phyloP scores from a whole-genome alignment of 2,797 vertebrate genomes.

The Craterocephalus amniculus region DNA sequence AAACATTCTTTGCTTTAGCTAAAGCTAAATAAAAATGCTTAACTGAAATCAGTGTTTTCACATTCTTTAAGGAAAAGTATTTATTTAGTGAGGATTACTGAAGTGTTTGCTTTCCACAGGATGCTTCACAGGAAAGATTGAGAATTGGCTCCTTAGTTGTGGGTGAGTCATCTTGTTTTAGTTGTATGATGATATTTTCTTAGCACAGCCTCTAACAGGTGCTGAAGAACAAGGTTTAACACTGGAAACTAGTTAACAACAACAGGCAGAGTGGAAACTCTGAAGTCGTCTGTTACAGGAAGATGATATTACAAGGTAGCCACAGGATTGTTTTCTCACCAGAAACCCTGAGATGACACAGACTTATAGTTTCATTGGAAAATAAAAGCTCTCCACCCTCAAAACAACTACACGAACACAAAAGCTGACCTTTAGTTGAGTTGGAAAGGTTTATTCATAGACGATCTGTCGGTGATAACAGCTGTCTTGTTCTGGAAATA shows the following conservation, averaged over 20 bases:
- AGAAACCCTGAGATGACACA: conserved; percentile 17
- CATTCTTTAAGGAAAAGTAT: not conserved
- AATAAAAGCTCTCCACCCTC: not conserved
- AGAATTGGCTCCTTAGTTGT: conserved; percentile 88
- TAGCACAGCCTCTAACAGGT: conserved; percentile 1
- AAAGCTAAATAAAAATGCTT: not conserved
- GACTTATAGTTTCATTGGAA: conserved; percentile 22
- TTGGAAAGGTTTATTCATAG: not conserved
- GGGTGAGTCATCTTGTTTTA: conserved; percentile 82
- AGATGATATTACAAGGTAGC: conserved; percentile 23
- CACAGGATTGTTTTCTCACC: conserved; percentile 21
- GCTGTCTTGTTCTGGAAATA: not conserved
- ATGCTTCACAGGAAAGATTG: conserved; percentile 85
- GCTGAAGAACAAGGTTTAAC: conserved; percentile 34
- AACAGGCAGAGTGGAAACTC: conserved; percentile 52
- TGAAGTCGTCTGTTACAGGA: conserved; percentile 67
- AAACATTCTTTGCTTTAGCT: not conserved
- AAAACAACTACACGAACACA: conserved; percentile 2
- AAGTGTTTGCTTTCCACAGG: conserved; percentile 81
- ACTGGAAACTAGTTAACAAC: conserved; percentile 59
- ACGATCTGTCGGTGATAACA: conserved; percentile 2
- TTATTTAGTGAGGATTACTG: conserved; percentile 21
- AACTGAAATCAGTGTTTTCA: not conserved
- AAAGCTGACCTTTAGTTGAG: not conserved
- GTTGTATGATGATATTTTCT: conserved; percentile 23